These are phyloP conservation scores for Origma solitaria DNA, from an alignment of 2,113 vertebrate species.

Conservation along the genomic window DNA sequence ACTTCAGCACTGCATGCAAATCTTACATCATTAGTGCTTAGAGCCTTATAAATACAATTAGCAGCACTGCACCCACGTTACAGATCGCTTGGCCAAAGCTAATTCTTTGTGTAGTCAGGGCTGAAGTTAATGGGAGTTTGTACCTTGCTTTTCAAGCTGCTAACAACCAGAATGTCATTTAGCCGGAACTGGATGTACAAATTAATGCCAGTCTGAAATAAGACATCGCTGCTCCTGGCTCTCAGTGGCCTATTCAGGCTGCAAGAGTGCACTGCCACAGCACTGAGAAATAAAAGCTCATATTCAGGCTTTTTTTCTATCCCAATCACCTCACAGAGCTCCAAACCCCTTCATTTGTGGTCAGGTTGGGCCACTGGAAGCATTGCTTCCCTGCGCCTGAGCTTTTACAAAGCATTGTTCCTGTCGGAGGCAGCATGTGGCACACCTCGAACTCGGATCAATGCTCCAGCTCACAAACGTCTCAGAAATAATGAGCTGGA, in stretches of 20 bases:
- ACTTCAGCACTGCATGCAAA: not conserved
- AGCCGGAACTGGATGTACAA: not conserved
- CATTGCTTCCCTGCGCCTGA: not conserved
- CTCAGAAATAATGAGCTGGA: constrained; percentile 33
- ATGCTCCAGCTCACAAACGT: not conserved
- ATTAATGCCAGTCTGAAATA: not conserved
- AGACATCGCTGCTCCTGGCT: not conserved
- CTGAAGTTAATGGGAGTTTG: not conserved
- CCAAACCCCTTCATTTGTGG: not conserved
- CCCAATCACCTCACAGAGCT: not conserved
- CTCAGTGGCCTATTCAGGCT: not conserved
- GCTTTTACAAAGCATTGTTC: not conserved
- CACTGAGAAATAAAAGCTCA: not conserved
- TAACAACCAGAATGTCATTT: not conserved
- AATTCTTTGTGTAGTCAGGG: not conserved
- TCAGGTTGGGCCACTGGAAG: not conserved
- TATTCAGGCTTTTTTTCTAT: not conserved
- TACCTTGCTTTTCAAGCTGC: constrained; percentile 8
- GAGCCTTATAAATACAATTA: not conserved
- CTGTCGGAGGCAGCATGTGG: not conserved
- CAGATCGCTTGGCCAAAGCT: not conserved
- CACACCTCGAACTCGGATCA: not conserved
- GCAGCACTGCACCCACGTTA: not conserved
- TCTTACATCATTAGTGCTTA: not conserved
- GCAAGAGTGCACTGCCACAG: not conserved